A percentile compares a stretch with the other conserved stretches of the same genome.
Conservation (phyloP, 2,888 invertebrate species). For the Druceiella hillmani region DNA sequence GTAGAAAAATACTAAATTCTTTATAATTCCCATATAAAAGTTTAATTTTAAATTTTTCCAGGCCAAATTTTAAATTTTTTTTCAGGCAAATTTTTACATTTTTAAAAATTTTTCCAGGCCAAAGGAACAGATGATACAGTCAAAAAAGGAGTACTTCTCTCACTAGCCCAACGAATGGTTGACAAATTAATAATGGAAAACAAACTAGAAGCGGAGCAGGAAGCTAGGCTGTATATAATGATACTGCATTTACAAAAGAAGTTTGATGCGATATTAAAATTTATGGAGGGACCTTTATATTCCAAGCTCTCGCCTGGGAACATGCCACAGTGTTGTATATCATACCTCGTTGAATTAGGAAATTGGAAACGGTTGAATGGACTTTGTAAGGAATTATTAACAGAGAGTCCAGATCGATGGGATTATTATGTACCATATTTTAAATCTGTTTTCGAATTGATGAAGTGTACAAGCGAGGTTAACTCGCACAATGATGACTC, state of each 20-base stretch:
- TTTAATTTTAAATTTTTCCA: too few relatives aligned
- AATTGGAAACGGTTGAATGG: slow-evolving; percentile 71
- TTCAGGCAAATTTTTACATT: slow-evolving; percentile 37
- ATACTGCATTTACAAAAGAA: slow-evolving; percentile 73
- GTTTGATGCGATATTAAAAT: slow-evolving; percentile 71
- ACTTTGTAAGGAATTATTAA: slow-evolving; percentile 67
- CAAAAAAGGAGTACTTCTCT: slow-evolving; percentile 67
- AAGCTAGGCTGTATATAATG: slow-evolving; percentile 85
- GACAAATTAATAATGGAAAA: slow-evolving; percentile 81
- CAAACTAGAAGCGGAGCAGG: slow-evolving; percentile 90
- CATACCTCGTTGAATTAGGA: slow-evolving; percentile 65
- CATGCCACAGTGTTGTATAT: slow-evolving; percentile 64
- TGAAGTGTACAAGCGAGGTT: slow-evolving; percentile 29
- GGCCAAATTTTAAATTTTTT: slow-evolving; percentile 10
- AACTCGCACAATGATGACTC: slow-evolving; percentile 28
- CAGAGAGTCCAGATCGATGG: slow-evolving; percentile 69
- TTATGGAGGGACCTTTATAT: slow-evolving; percentile 75
- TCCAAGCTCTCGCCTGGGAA: slow-evolving; percentile 62
- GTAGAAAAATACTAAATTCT: too few relatives aligned
- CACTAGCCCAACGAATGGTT: slow-evolving; percentile 91
- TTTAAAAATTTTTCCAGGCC: slow-evolving; percentile 34
- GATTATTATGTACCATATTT: slow-evolving; percentile 70
- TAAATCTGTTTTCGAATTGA: slow-evolving; percentile 61
- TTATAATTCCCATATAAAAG: too few relatives aligned
- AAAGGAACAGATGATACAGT: slow-evolving; percentile 45